phyloP scores from a whole-genome alignment of 2,797 vertebrate species.

The Lagodon rhomboides region DNA sequence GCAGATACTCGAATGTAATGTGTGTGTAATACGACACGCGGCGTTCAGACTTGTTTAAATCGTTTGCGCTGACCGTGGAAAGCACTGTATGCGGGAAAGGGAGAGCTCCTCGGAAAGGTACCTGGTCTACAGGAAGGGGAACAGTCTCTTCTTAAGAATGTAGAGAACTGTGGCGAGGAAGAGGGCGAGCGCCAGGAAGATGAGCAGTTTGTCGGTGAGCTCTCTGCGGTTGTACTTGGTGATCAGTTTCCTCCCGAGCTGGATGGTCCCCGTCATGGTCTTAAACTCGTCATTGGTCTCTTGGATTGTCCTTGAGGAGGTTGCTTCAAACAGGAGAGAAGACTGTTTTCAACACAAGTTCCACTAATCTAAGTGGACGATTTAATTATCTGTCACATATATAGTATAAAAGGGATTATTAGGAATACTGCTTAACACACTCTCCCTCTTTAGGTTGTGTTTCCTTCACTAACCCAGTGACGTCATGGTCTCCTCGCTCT shows the following conservation, averaged over 20 bases:
- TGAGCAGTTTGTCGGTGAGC: constrained; percentile 96
- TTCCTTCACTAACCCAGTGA: constrained; percentile 86
- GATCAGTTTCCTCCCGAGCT: constrained; percentile 95
- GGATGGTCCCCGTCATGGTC: constrained; percentile 97
- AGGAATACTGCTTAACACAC: background rate
- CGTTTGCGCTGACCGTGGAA: constrained; percentile 14
- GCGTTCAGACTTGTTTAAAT: constrained; percentile 45
- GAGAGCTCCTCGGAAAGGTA: constrained; percentile 25
- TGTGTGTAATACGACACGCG: constrained; percentile 26
- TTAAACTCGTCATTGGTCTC: constrained; percentile 99
- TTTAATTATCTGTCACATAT: background rate
- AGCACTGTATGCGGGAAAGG: constrained; percentile 9
- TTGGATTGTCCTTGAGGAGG: constrained; percentile 92
- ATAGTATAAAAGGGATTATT: background rate
- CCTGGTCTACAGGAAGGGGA: constrained; percentile 90
- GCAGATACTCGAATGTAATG: constrained; percentile 4
- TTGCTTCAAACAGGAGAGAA: constrained; percentile 79
- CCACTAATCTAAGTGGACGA: background rate
- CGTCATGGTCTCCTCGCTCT: constrained; percentile 94
- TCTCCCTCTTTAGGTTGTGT: background rate
- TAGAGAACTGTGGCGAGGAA: constrained; percentile 96
- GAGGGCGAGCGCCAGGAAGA: constrained; percentile 95
- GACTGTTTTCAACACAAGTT: constrained; percentile 17
- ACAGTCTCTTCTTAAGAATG: constrained; percentile 97
- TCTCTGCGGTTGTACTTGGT: constrained; percentile 98